Conservation (phyloP, 1,140 invertebrate species). For the Cyclina sinensis region DNA sequence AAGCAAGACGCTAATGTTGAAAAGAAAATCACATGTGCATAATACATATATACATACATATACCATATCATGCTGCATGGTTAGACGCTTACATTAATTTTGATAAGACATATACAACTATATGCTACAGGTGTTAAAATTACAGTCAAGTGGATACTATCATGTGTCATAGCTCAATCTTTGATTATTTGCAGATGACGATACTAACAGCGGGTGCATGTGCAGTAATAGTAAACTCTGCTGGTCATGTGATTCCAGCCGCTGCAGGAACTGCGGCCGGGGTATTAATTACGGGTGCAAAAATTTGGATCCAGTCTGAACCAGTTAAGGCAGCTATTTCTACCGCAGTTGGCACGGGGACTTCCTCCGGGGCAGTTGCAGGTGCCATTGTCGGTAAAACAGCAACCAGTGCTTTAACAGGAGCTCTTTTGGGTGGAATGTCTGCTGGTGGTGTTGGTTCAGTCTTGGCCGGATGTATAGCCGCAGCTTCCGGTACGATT, state of each 20-base stretch:
- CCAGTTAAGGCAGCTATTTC: background rate
- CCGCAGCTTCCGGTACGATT: background rate
- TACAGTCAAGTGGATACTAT: too few relatives aligned
- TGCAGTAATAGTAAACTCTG: background rate
- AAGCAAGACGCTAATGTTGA: too few relatives aligned
- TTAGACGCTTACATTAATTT: too few relatives aligned
- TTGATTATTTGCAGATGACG: background rate
- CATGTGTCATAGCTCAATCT: background rate
- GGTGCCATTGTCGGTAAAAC: background rate
- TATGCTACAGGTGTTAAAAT: too few relatives aligned
- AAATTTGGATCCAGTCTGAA: background rate
- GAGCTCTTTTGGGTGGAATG: background rate
- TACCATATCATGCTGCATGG: too few relatives aligned
- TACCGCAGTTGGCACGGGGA: background rate
- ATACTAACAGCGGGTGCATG: background rate
- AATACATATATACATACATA: too few relatives aligned
- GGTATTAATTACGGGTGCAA: background rate
- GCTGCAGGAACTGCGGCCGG: background rate
- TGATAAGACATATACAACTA: too few relatives aligned
- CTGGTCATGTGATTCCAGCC: background rate
- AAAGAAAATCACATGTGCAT: too few relatives aligned
- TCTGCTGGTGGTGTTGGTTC: background rate
- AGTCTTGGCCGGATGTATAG: background rate
- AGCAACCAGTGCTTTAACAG: background rate
- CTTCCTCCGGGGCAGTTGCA: background rate